Evolutionary conservation across 2,113 vertebrate species (phyloP), one percentile per base, ranked within the genome.

Genomic region (Ancistrus triradiatus): DNA sequence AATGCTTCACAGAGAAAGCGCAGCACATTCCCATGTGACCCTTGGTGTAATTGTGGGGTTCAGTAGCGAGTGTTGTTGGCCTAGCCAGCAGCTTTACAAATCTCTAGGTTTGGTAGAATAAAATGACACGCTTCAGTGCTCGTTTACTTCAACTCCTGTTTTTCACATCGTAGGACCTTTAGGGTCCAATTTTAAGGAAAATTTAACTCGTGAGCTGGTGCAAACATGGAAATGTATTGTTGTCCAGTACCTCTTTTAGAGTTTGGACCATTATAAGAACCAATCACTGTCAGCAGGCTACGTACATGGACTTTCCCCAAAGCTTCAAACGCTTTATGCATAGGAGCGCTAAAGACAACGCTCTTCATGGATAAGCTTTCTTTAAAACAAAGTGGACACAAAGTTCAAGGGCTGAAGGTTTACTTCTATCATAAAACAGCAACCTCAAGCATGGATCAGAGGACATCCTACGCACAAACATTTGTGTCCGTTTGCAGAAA

Each of bases 11-110:
- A 72, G 57, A 80, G 51, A 44, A 60, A 59, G 59, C 65, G 24
- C 61, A 50, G 38, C 25, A 51, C 28, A 59, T 48, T 48, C 65
- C 56, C 69, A 57, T 61, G 55, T 60, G 49, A 43, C 49, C 58
- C 68, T 19, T 66, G 69, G 75, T 74, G 68, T 76, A 83, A 83
- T 77, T 83, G 75, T 75, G 59, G 69, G 72, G 60, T 80, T 82
- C 69, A 42, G 69, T 68, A 28, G 38, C 47, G 75, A 49, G 33
- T 42, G 57, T 52, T 69, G 55, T 77, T 55, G 40, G 33, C 28
- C 9, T 53, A 18, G 50, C 48, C 69, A 40, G 27, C 19, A 58
- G 57, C 53, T 42, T 46, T 63, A 51, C 51, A 65, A 72, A 72
- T 60, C 44, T 38, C 10, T 65, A 46, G 55, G 48, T 70, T 61